A percentile compares a stretch with the other conserved stretches of the same genome.
phyloP scores from a whole-genome alignment of 2,888 invertebrate genomes.

The Xylota segnis region DNA sequence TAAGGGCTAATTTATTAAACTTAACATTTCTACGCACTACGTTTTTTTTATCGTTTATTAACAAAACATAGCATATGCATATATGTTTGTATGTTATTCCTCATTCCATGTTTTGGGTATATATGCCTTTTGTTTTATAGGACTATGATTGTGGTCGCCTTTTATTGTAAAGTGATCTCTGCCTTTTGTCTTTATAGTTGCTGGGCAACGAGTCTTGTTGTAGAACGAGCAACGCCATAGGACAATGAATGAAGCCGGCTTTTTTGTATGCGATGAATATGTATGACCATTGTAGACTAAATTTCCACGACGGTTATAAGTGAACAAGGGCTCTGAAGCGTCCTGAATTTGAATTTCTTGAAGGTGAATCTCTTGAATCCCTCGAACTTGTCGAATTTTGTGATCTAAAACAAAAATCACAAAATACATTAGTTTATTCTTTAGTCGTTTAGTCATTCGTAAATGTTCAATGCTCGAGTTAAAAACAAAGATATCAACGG shows the following conservation, averaged over 20 bases:
- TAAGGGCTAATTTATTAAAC: no score
- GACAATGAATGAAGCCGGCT: slow-evolving; percentile 79
- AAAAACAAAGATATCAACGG: no score
- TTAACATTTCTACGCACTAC: neutral
- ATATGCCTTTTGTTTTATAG: slow-evolving; percentile 78
- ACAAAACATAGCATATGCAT: neutral
- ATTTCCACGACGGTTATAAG: slow-evolving; percentile 83
- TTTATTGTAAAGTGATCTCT: slow-evolving; percentile 79
- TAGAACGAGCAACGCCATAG: slow-evolving; percentile 82
- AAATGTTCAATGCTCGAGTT: no score
- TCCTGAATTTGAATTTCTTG: slow-evolving; percentile 16
- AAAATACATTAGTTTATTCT: neutral
- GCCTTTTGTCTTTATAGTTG: slow-evolving; percentile 80
- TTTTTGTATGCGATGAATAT: slow-evolving; percentile 79
- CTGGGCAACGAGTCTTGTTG: slow-evolving; percentile 80
- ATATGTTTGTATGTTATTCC: slow-evolving; percentile 2
- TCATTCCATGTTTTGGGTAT: slow-evolving; percentile 77
- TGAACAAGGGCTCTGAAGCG: slow-evolving; percentile 65
- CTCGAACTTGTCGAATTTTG: neutral
- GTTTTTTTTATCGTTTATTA: slow-evolving; percentile 10
- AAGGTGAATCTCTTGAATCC: slow-evolving; percentile 6
- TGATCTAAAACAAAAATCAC: slow-evolving; percentile 35
- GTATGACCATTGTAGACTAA: slow-evolving; percentile 81
- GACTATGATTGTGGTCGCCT: slow-evolving; percentile 81
- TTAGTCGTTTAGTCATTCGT: neutral